Conservation (phyloP, 2,888 invertebrate genomes). For the Lepidocyrtoides sp. region DNA sequence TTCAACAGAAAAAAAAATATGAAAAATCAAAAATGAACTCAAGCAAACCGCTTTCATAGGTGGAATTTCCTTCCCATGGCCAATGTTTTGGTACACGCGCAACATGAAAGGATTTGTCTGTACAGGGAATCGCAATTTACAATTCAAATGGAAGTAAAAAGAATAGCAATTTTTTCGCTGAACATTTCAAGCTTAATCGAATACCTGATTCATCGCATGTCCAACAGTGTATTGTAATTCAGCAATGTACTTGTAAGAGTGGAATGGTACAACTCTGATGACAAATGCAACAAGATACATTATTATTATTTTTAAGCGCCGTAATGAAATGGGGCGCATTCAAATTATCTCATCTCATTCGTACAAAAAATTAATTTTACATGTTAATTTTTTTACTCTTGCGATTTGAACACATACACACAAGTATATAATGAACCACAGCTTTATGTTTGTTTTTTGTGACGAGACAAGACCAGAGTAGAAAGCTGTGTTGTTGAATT, state of each 20-base stretch:
- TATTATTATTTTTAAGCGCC: neutral
- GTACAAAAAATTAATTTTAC: neutral
- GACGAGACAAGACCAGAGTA: neutral
- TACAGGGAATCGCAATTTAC: neutral
- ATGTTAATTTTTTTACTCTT: neutral
- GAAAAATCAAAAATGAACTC: neutral
- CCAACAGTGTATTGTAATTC: slow-evolving; percentile 93
- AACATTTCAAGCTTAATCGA: neutral
- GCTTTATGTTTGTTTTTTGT: neutral
- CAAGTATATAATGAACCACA: neutral
- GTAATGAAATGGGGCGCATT: neutral
- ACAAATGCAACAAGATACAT: slow-evolving; percentile 19
- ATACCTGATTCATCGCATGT: slow-evolving; percentile 88
- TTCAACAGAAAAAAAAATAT: too few species aligned
- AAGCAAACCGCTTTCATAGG: slow-evolving; percentile 62
- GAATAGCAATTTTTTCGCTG: neutral
- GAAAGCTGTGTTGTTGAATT: slow-evolving; percentile 4
- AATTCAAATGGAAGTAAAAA: neutral
- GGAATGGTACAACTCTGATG: slow-evolving; percentile 89
- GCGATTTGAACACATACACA: neutral
- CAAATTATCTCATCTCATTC: slow-evolving; percentile 34
- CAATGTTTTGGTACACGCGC: slow-evolving; percentile 88
- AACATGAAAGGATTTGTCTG: slow-evolving; percentile 95
- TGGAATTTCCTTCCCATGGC: slow-evolving; percentile 62
- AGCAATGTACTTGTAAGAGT: slow-evolving; percentile 98